Percentiles rank a stretch among this genome's conserved stretches.
phyloP scores from a whole-genome alignment of 2,113 vertebrate species.

The Eubucco bourcierii region DNA sequence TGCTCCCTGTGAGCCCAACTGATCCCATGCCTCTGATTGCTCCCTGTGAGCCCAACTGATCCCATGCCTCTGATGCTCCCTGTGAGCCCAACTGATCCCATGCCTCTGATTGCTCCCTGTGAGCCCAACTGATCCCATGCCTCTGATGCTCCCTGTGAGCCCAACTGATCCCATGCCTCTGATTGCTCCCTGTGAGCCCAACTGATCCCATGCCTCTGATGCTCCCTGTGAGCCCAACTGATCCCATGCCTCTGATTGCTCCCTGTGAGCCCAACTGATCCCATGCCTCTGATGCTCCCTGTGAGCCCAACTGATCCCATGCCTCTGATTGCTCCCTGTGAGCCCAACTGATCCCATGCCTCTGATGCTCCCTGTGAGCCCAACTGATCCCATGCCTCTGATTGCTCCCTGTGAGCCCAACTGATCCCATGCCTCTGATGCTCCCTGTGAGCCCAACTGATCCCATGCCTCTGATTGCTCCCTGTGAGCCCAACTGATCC shows the following conservation, averaged over 20 bases:
- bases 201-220: too few relatives aligned
- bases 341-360: background rate
- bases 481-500: background rate
- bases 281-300: background rate
- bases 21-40: too few relatives aligned
- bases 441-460: background rate
- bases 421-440: background rate
- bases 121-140: too few relatives aligned
- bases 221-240: background rate
- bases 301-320: background rate
- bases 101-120: too few relatives aligned
- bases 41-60: too few relatives aligned
- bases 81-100: too few relatives aligned
- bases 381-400: too few relatives aligned
- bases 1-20: too few relatives aligned
- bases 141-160: too few relatives aligned
- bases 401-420: background rate
- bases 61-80: too few relatives aligned
- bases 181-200: background rate
- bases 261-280: background rate
- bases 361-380: background rate
- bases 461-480: background rate
- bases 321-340: background rate
- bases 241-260: background rate
- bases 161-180: background rate